phyloP scores from a whole-genome alignment of 2,113 vertebrate species.

The Uria aalge region DNA sequence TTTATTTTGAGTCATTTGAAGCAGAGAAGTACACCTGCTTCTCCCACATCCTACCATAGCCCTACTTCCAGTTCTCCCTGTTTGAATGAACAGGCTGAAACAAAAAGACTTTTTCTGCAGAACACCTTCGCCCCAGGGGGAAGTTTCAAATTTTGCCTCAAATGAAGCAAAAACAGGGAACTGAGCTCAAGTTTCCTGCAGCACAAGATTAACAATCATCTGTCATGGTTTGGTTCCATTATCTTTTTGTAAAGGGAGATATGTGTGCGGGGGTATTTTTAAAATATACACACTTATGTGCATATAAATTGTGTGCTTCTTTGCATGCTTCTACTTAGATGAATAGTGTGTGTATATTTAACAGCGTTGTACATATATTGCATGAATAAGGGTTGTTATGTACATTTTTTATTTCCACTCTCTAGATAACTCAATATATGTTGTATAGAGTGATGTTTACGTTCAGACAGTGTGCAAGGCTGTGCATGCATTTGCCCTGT shows the following conservation, averaged over 20 bases:
- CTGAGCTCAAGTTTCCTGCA: conserved; percentile 20
- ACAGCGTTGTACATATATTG: not conserved
- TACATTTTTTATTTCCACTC: not conserved
- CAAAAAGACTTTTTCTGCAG: not conserved
- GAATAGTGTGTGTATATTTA: not conserved
- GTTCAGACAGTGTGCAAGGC: not conserved
- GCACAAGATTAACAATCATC: conserved; percentile 37
- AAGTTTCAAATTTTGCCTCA: conserved; percentile 6
- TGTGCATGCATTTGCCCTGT: not conserved
- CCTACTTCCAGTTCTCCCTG: not conserved
- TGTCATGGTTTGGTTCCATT: conserved; percentile 17
- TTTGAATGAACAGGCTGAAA: conserved; percentile 15
- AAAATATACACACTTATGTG: not conserved
- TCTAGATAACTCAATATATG: not conserved
- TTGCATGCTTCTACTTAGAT: not conserved
- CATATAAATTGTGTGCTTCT: not conserved
- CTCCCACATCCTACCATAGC: not conserved
- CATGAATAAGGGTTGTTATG: not conserved
- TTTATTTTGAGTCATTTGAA: not conserved
- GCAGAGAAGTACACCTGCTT: not conserved
- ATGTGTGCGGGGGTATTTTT: not conserved
- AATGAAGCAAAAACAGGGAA: conserved; percentile 21
- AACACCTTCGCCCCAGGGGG: not conserved
- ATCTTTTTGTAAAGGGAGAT: not conserved
- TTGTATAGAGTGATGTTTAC: not conserved